Evolutionary conservation across 1,140 invertebrate genomes (phyloP).

Genomic region (Kradibia gibbosae): DNA sequence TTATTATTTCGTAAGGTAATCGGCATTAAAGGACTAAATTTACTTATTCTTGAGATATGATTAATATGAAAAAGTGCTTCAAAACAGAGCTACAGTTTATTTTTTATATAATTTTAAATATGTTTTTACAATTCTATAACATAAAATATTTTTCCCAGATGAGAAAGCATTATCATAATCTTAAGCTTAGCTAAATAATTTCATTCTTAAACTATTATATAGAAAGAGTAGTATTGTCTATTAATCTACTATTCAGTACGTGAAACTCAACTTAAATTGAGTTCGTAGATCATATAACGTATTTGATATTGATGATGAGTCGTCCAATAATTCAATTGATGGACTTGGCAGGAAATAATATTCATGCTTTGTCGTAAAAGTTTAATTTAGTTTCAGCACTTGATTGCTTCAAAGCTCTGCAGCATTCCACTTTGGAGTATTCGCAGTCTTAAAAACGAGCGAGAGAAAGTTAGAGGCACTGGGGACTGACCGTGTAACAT

Average conservation of each 20-base stretch:
- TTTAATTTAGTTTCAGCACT: not conserved
- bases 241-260: not conserved
- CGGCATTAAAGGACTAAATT: not conserved
- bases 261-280: not conserved
- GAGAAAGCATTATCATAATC: not conserved
- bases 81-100: not conserved
- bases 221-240: not conserved
- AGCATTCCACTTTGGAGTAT: not conserved
- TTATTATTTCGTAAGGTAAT: not conserved
- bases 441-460: not conserved
- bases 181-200: not conserved
- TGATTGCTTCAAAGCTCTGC: not conserved
- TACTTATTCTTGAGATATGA: not conserved
- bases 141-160: not conserved
- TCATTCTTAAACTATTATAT: not conserved
- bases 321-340: not conserved
- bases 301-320: not conserved
- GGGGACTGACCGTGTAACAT: slow-evolving; percentile 13
- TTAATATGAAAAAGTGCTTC: not conserved
- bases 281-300: not conserved
- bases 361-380: not conserved
- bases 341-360: not conserved
- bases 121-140: not conserved
- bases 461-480: not conserved
- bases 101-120: not conserved